These are phyloP conservation scores for Channallabes apus DNA, from an alignment of 2,797 vertebrate genomes.

Conservation along the genomic window DNA sequence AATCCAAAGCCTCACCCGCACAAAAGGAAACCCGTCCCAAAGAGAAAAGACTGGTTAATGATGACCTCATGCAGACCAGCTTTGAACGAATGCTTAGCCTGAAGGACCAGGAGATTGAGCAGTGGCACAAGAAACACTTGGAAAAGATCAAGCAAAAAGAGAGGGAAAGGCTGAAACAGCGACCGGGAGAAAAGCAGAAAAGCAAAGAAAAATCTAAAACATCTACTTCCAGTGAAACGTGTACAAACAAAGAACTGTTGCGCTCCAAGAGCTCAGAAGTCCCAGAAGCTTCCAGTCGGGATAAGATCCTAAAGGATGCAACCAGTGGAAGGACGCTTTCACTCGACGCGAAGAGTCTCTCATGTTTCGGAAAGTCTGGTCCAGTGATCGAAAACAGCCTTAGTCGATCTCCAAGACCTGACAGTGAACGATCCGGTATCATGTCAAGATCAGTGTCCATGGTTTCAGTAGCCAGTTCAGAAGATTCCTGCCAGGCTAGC, in stretches of 20 bases:
- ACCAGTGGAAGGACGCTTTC: constrained; percentile 81
- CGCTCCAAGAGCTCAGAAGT: constrained; percentile 93
- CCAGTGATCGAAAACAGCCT: constrained; percentile 82
- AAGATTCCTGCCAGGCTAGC: constrained; percentile 89
- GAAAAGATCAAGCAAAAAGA: constrained; percentile 99
- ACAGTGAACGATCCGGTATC: constrained; percentile 83
- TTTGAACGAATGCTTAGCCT: constrained; percentile 99
- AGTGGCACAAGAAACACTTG: constrained; percentile 97
- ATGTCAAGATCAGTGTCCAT: constrained; percentile 91
- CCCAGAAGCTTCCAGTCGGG: constrained; percentile 78
- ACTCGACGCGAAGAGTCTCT: constrained; percentile 81
- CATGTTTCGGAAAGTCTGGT: constrained; percentile 75
- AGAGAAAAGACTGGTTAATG: constrained; percentile 94
- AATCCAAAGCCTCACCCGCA: constrained; percentile 79
- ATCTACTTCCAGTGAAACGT: constrained; percentile 66
- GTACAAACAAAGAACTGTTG: constrained; percentile 84
- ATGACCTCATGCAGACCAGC: constrained; percentile 98
- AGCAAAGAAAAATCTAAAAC: constrained; percentile 83
- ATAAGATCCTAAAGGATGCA: constrained; percentile 83
- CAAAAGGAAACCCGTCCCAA: constrained; percentile 86
- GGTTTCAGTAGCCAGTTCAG: constrained; percentile 91
- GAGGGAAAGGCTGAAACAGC: constrained; percentile 89
- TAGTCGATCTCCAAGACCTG: constrained; percentile 86
- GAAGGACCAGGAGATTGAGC: constrained; percentile 98
- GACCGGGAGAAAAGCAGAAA: constrained; percentile 84